phyloP scores from a whole-genome alignment of 2,797 vertebrate species.

The Semotilus atromaculatus region DNA sequence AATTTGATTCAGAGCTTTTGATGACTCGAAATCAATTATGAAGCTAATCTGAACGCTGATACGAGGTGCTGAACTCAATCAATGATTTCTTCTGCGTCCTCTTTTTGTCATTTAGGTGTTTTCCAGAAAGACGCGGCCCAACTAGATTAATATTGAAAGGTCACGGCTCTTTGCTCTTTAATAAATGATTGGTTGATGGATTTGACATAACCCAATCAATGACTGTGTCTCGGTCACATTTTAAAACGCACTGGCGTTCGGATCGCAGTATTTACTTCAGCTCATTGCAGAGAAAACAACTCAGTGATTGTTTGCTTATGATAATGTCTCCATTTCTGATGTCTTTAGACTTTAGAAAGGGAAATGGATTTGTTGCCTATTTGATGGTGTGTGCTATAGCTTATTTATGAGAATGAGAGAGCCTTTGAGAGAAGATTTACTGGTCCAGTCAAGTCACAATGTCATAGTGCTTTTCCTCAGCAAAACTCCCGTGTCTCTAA shows the following conservation, averaged over 20 bases:
- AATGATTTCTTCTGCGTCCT: neutral
- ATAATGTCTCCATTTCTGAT: constrained; percentile 5
- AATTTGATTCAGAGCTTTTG: constrained; percentile 26
- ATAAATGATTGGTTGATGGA: constrained; percentile 6
- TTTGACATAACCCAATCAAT: constrained; percentile 14
- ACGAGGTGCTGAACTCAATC: constrained; percentile 27
- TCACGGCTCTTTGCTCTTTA: neutral
- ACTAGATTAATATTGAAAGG: constrained; percentile 17
- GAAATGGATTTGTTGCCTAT: constrained; percentile 35
- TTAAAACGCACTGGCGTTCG: neutral
- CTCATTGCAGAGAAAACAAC: neutral
- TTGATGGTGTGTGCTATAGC: constrained; percentile 6
- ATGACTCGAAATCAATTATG: constrained; percentile 25
- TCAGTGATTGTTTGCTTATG: neutral
- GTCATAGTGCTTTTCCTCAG: constrained; percentile 51
- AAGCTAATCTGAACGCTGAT: constrained; percentile 6
- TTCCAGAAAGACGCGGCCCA: neutral
- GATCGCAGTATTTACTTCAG: neutral
- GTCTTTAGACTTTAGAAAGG: neutral
- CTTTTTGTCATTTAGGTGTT: constrained; percentile 10
- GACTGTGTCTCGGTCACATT: neutral
- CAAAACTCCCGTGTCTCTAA: constrained; percentile 56
- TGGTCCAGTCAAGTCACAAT: constrained; percentile 68
- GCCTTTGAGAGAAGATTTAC: constrained; percentile 24
- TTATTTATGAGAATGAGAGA: constrained; percentile 33